Percentiles rank a stretch among this genome's conserved stretches.
Conservation (phyloP, 2,113 vertebrate genomes). For the Petromus typicus region DNA sequence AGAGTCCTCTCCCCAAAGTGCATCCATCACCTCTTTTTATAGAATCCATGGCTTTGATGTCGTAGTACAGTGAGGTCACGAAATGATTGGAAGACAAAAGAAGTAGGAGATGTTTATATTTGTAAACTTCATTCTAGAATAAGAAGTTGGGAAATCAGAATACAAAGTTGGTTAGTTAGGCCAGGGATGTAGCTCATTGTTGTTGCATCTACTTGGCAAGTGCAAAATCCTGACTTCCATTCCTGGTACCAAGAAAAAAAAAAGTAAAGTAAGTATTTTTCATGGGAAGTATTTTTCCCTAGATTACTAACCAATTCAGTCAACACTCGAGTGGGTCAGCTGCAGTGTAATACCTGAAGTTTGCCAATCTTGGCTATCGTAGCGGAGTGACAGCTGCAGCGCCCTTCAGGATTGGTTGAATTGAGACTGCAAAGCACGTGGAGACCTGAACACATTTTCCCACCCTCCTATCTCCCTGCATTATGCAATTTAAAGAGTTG, state of each 20-base stretch:
- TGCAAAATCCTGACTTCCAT: no score
- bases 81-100: neutral
- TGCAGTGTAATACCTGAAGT: slow-evolving; percentile 50
- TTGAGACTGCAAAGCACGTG: neutral
- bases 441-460: neutral
- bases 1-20: neutral
- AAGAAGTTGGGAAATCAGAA: neutral
- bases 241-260: no score
- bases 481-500: neutral
- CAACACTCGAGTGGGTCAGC: neutral
- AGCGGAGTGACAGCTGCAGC: neutral
- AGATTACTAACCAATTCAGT: slow-evolving; percentile 4
- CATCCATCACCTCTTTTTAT: neutral
- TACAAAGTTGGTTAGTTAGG: neutral
- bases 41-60: neutral
- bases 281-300: neutral
- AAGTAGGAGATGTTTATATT: neutral
- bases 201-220: no score
- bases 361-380: slow-evolving; percentile 6
- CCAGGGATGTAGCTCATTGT: no score
- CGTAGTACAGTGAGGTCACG: neutral
- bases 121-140: neutral
- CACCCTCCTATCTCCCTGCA: neutral
- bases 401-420: neutral
- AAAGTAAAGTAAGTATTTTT: neutral